Conservation (phyloP, 2,888 invertebrate species). For the Dicyrtomina minuta region DNA sequence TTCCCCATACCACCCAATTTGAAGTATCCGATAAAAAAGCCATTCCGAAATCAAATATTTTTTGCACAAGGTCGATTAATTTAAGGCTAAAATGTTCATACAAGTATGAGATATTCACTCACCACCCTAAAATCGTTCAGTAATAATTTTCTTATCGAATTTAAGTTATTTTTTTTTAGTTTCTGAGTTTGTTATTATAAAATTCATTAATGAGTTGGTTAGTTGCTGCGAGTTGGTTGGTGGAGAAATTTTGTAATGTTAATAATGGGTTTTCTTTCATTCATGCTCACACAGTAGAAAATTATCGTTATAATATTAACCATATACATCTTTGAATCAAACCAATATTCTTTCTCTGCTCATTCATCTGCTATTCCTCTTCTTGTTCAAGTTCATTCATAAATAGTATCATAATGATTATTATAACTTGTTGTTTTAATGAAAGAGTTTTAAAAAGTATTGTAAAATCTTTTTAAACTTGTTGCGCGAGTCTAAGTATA, state of each 20-base stretch:
- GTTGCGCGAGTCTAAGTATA: slow-evolving; percentile 21
- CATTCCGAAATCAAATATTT: not conserved
- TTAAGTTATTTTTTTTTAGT: not conserved
- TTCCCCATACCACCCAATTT: not conserved
- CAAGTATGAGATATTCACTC: too few relatives aligned
- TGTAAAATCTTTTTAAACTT: slow-evolving; percentile 4
- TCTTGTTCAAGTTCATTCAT: slow-evolving; percentile 26
- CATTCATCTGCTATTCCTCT: slow-evolving; percentile 25
- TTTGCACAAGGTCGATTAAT: too few relatives aligned
- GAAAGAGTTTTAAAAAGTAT: slow-evolving; percentile 7
- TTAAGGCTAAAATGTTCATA: too few relatives aligned
- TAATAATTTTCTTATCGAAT: not conserved
- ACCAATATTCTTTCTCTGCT: slow-evolving; percentile 1
- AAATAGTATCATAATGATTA: not conserved
- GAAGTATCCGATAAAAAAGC: not conserved
- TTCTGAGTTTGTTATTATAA: slow-evolving; percentile 9
- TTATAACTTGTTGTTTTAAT: not conserved
- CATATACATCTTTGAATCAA: not conserved
- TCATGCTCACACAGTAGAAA: slow-evolving; percentile 1
- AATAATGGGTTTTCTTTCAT: slow-evolving; percentile 1
- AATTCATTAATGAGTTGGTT: slow-evolving; percentile 3
- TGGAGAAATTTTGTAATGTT: slow-evolving; percentile 15
- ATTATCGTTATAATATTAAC: not conserved
- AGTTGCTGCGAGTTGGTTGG: slow-evolving; percentile 18
- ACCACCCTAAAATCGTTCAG: too few relatives aligned